Conservation (phyloP, 2,113 vertebrate genomes). For the Thermophis baileyi region DNA sequence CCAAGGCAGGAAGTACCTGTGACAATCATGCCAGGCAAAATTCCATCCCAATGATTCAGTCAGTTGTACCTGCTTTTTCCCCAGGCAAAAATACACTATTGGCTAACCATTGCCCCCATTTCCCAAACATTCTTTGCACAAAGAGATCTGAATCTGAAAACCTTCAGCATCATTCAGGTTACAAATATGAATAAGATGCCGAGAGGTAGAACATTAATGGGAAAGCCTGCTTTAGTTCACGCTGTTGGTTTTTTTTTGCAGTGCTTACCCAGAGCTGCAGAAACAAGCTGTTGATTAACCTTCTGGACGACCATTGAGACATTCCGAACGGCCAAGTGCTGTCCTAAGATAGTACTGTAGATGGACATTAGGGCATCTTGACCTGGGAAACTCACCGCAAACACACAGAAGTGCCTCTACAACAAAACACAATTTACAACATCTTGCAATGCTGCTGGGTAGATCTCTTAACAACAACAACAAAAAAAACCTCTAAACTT, state of each 20-base stretch:
- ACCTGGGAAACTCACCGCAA: constrained; percentile 69
- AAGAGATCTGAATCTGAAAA: background rate
- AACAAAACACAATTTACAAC: background rate
- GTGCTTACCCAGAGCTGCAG: constrained; percentile 67
- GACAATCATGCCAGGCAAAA: background rate
- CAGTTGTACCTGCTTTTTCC: background rate
- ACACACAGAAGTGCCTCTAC: constrained; percentile 74
- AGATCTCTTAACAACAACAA: background rate
- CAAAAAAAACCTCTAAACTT: no score
- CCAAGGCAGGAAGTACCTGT: background rate
- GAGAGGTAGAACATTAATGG: background rate
- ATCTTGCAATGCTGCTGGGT: background rate
- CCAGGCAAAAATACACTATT: background rate
- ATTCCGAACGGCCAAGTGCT: constrained; percentile 61
- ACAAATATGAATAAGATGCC: background rate
- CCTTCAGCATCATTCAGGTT: background rate
- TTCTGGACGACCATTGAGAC: background rate
- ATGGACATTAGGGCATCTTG: constrained; percentile 67
- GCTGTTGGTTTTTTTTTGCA: background rate
- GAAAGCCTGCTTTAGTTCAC: background rate
- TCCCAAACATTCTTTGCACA: background rate
- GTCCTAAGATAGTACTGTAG: constrained; percentile 66
- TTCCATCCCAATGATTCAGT: background rate
- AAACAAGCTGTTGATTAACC: constrained; percentile 60
- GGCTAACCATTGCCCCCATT: background rate